Evolutionary conservation across 2,888 invertebrate genomes (phyloP).

Genomic region (Ochropleura plecta): DNA sequence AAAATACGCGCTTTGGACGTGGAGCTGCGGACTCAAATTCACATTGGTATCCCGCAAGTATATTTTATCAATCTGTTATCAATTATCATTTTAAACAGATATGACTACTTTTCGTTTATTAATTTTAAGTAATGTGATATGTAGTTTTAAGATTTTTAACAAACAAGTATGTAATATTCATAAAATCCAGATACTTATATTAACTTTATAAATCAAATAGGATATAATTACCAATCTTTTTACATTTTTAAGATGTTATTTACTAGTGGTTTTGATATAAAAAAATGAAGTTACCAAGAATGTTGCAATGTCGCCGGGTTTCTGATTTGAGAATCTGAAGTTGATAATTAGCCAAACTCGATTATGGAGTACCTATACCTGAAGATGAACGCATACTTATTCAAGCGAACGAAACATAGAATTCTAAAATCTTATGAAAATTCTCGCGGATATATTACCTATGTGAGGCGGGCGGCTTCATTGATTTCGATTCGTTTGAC

Average conservation of each 20-base stretch:
- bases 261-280: background rate
- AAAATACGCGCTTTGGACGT: too few species aligned
- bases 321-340: background rate
- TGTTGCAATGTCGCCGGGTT: background rate
- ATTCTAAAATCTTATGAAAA: too few species aligned
- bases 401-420: too few species aligned
- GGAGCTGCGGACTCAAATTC: background rate
- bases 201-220: conserved; percentile 12
- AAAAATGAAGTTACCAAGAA: background rate
- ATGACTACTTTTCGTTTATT: background rate
- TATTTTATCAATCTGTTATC: background rate
- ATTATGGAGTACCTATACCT: background rate
- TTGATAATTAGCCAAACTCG: background rate
- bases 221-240: background rate
- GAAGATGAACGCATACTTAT: too few species aligned
- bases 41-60: background rate
- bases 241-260: background rate
- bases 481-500: too few species aligned
- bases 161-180: conserved; percentile 6
- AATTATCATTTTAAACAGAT: background rate
- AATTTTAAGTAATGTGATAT: conserved; percentile 39
- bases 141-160: conserved; percentile 30
- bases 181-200: background rate
- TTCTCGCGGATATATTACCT: too few species aligned
- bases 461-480: too few species aligned